phyloP scores from a whole-genome alignment of 2,113 vertebrate genomes.

The Rhinolophus ferrumequinum region DNA sequence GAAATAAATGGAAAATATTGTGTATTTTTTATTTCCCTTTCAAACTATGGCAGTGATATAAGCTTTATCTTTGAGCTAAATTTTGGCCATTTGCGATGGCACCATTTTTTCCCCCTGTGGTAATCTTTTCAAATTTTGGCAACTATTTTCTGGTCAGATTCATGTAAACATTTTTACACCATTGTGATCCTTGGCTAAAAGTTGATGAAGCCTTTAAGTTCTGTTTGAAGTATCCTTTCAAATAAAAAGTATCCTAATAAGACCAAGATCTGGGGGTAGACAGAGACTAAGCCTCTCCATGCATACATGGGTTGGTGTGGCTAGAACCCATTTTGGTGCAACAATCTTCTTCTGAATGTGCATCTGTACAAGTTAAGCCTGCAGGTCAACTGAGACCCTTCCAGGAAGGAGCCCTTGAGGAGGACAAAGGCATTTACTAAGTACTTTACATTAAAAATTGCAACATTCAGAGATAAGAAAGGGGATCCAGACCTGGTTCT shows the following conservation, averaged over 20 bases:
- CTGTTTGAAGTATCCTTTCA: slow-evolving; percentile 46
- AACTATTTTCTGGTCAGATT: slow-evolving; percentile 52
- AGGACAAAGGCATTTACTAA: neutral
- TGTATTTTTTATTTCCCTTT: neutral
- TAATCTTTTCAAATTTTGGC: neutral
- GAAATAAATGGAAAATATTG: neutral
- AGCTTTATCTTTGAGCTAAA: neutral
- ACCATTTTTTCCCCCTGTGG: neutral
- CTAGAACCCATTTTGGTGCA: neutral
- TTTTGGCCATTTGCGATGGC: neutral
- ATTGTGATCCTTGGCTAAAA: slow-evolving; percentile 25
- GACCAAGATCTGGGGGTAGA: neutral
- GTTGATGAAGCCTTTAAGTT: neutral
- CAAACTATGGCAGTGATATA: neutral
- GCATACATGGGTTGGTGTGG: neutral
- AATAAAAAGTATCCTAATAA: neutral
- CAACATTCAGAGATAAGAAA: neutral
- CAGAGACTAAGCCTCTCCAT: neutral
- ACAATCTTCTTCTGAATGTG: neutral
- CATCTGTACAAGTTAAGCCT: neutral
- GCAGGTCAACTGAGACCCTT: neutral
- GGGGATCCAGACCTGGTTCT: neutral
- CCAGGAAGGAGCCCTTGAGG: neutral
- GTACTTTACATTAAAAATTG: neutral
- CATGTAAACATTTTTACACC: neutral